These are phyloP conservation scores for Portunus trituberculatus DNA, from an alignment of 1,140 invertebrate genomes.

Conservation along the genomic window DNA sequence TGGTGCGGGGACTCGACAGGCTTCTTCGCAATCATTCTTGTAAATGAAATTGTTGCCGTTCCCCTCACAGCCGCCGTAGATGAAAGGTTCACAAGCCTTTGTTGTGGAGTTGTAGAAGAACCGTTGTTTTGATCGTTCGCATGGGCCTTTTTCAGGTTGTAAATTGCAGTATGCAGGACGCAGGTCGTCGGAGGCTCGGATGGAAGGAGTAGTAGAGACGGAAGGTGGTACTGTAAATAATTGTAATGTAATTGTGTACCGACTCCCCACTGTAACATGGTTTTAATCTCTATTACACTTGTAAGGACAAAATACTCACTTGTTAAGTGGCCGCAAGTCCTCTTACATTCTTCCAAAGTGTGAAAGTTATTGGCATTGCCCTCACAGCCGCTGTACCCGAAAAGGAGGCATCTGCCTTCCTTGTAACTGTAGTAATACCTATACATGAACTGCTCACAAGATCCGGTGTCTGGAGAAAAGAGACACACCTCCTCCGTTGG, in stretches of 20 bases:
- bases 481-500: neutral
- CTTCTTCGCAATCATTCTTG: neutral
- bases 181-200: neutral
- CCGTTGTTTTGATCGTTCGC: neutral
- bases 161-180: neutral
- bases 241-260: too few species aligned
- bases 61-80: slow-evolving; percentile 17
- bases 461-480: neutral
- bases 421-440: neutral
- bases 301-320: neutral
- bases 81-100: neutral
- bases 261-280: too few species aligned
- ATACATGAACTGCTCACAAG: neutral
- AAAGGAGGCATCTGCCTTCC: neutral
- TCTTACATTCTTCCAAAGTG: neutral
- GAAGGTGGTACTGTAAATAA: too few species aligned
- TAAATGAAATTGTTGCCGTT: neutral
- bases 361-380: slow-evolving; percentile 25
- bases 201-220: neutral
- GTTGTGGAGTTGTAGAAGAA: neutral
- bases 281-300: too few species aligned
- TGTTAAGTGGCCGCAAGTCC: neutral
- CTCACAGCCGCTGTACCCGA: neutral
- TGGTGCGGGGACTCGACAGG: neutral
- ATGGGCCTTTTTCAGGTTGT: neutral